Evolutionary conservation across 2,797 vertebrate species (phyloP).

Genomic region (Philypnodon macrostomus): DNA sequence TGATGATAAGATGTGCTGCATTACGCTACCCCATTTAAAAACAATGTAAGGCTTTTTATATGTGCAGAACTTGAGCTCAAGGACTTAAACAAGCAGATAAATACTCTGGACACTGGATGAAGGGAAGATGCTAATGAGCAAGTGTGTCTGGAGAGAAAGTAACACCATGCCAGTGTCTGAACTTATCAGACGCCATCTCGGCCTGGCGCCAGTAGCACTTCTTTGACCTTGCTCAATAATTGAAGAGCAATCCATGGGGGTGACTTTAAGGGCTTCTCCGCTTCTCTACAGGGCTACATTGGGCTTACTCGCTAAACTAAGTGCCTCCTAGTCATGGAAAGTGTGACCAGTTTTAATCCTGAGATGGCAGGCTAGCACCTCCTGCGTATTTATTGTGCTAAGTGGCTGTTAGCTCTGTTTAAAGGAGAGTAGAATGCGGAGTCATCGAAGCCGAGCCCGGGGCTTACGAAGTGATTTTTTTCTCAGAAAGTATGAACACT

Average conservation of each 20-base stretch:
- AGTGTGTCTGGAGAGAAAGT: conserved; percentile 33
- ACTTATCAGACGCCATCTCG: conserved; percentile 30
- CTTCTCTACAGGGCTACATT: conserved; percentile 18
- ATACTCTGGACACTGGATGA: conserved; percentile 12
- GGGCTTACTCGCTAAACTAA: conserved; percentile 25
- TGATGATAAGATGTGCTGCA: conserved; percentile 16
- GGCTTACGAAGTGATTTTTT: background rate
- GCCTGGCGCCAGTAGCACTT: conserved; percentile 31
- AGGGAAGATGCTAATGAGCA: conserved; percentile 17
- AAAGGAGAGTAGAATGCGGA: conserved; percentile 5
- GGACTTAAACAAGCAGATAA: conserved; percentile 4
- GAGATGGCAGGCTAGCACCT: conserved; percentile 35
- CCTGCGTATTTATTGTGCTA: conserved; percentile 31
- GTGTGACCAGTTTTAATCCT: conserved; percentile 47
- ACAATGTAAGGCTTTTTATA: background rate
- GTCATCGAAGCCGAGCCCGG: background rate
- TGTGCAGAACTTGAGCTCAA: background rate
- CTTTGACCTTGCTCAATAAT: conserved; percentile 62
- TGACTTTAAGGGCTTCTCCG: conserved; percentile 3
- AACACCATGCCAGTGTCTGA: conserved; percentile 17
- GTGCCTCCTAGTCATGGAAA: conserved; percentile 41
- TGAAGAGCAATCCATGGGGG: conserved; percentile 26
- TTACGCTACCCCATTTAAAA: conserved; percentile 2
- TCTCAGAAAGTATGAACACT: background rate
- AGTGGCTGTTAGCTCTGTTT: conserved; percentile 15